Percentiles rank a stretch among this genome's conserved stretches.
phyloP scores from a whole-genome alignment of 2,888 invertebrate species.

The Gonocerus acuteangulatus region DNA sequence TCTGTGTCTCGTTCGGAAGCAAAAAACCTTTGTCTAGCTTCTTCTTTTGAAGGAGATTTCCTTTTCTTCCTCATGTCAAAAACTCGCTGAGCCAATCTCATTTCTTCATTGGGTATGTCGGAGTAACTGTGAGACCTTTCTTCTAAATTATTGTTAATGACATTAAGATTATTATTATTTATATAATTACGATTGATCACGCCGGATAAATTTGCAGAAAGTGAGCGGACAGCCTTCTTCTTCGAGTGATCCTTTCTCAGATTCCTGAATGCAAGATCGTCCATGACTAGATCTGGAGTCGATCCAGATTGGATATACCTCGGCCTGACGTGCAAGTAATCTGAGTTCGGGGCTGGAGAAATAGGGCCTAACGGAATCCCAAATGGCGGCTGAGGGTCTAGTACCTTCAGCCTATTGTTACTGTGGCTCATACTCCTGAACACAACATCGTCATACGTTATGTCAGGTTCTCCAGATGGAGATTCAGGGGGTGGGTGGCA shows the following conservation, averaged over 20 bases:
- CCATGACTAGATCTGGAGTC: slow-evolving; percentile 74
- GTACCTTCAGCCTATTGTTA: slow-evolving; percentile 58
- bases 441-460: slow-evolving; percentile 74
- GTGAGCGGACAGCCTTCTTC: slow-evolving; percentile 69
- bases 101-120: slow-evolving; percentile 32
- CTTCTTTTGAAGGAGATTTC: slow-evolving; percentile 15
- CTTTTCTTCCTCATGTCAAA: slow-evolving; percentile 32
- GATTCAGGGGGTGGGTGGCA: slow-evolving; percentile 32
- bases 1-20: slow-evolving; percentile 50
- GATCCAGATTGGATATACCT: slow-evolving; percentile 49
- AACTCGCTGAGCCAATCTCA: slow-evolving; percentile 33
- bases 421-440: slow-evolving; percentile 71
- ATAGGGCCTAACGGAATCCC: slow-evolving; percentile 83
- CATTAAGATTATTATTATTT: slow-evolving; percentile 31
- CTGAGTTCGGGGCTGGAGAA: slow-evolving; percentile 67
- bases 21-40: slow-evolving; percentile 28
- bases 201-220: slow-evolving; percentile 76
- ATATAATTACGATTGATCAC: slow-evolving; percentile 47
- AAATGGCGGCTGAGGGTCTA: slow-evolving; percentile 81
- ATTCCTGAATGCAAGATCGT: slow-evolving; percentile 78
- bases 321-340: slow-evolving; percentile 73
- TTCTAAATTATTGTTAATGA: slow-evolving; percentile 30
- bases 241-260: slow-evolving; percentile 68
- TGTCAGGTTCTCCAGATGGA: slow-evolving; percentile 71
- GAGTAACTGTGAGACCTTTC: slow-evolving; percentile 33